phyloP scores from a whole-genome alignment of 1,140 invertebrate genomes.

The Holotrichia oblita region DNA sequence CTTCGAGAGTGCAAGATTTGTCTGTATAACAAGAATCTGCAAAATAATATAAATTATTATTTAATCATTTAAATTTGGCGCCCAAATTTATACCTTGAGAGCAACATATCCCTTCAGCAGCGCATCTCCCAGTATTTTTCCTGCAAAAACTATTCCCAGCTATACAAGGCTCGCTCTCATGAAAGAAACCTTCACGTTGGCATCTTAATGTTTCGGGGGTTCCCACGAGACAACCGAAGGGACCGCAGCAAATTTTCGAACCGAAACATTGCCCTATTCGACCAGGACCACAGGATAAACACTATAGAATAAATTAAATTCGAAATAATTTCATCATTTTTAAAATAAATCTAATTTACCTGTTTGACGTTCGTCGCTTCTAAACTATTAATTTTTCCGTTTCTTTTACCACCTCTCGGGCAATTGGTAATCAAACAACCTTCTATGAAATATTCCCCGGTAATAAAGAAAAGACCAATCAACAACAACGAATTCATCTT shows the following conservation, averaged over 20 bases:
- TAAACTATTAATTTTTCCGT: conserved; percentile 56
- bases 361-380: conserved; percentile 56
- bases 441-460: conserved; percentile 47
- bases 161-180: conserved; percentile 63
- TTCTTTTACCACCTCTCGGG: conserved; percentile 65
- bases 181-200: conserved; percentile 58
- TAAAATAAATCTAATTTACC: conserved; percentile 48
- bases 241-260: conserved; percentile 65
- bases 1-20: conserved; percentile 56
- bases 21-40: conserved; percentile 62
- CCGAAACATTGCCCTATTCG: conserved; percentile 65
- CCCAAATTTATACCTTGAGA: conserved; percentile 62
- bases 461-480: conserved; percentile 39
- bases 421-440: conserved; percentile 67
- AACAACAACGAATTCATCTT: neutral
- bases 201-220: conserved; percentile 64
- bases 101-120: conserved; percentile 65
- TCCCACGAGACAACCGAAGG: conserved; percentile 65
- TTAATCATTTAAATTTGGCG: conserved; percentile 7
- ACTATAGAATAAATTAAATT: conserved; percentile 55
- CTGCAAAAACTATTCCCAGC: conserved; percentile 64
- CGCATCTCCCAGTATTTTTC: conserved; percentile 65
- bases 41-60: conserved; percentile 47
- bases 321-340: neutral
- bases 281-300: conserved; percentile 63